Percentiles rank a stretch among this genome's conserved stretches.
These are phyloP conservation scores for Mesochorus sp. DNA, from an alignment of 2,888 invertebrate species.

Conservation along the genomic window DNA sequence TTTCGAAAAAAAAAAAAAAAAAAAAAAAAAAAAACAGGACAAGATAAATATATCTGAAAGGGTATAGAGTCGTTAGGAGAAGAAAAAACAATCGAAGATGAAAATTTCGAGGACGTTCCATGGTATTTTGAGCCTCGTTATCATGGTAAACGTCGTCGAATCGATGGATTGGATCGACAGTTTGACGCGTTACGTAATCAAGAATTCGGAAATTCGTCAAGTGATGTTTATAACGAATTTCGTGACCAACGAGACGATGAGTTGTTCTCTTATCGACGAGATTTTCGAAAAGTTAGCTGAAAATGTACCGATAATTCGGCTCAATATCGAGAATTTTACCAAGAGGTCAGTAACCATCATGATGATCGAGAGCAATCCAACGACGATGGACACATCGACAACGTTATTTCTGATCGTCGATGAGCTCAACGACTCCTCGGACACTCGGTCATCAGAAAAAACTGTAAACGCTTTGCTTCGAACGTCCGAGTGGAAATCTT, in stretches of 20 bases:
- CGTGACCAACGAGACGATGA: not conserved
- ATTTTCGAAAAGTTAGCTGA: not conserved
- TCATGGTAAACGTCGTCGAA: not conserved
- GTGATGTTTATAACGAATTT: constrained; percentile 11
- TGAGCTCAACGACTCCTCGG: no score
- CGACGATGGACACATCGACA: no score
- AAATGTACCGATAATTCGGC: not conserved
- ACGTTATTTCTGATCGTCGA: no score
- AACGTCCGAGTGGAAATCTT: constrained; percentile 32
- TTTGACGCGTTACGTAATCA: constrained; percentile 8
- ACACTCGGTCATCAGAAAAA: not conserved
- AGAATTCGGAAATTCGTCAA: not conserved
- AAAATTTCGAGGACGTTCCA: not conserved
- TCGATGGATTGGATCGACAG: constrained; percentile 32
- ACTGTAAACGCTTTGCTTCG: no score
- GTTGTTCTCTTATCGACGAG: constrained; percentile 1
- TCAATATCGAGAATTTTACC: not conserved
- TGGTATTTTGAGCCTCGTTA: not conserved
- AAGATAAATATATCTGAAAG: no score
- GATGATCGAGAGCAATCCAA: no score
- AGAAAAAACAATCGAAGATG: no score
- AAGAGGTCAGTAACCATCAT: no score
- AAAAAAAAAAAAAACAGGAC: no score
- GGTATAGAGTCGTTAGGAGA: no score
- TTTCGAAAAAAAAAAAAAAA: no score